phyloP scores from a whole-genome alignment of 1,140 invertebrate species.

The Linepithema humile region DNA sequence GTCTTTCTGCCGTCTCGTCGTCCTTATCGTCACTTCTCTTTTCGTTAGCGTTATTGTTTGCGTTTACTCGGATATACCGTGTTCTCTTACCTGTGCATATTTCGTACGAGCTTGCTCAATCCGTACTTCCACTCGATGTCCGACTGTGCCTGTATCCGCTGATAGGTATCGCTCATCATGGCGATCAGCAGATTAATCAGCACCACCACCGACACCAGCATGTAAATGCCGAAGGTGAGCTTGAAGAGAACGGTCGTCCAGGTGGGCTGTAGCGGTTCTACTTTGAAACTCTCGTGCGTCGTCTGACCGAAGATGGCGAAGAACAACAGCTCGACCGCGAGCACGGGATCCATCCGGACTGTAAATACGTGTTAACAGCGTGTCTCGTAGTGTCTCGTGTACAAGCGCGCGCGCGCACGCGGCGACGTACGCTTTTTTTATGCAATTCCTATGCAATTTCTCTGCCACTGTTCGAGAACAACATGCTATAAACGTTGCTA shows the following conservation, averaged over 20 bases:
- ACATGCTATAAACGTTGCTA: constrained; percentile 41
- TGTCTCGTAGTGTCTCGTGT: constrained; percentile 62
- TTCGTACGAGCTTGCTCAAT: constrained; percentile 98
- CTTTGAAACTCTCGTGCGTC: constrained; percentile 91
- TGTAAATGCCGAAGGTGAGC: constrained; percentile 95
- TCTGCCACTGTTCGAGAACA: constrained; percentile 27
- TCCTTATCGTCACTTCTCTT: not conserved
- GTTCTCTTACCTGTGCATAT: constrained; percentile 92
- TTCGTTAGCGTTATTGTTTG: not conserved
- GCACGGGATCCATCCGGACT: constrained; percentile 94
- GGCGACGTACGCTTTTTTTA: too few species aligned
- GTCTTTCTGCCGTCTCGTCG: not conserved
- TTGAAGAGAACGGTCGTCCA: constrained; percentile 93
- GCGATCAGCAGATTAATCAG: constrained; percentile 99
- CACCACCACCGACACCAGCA: constrained; percentile 99
- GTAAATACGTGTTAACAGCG: constrained; percentile 87
- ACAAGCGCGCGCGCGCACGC: not conserved
- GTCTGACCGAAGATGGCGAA: constrained; percentile 99
- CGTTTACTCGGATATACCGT: not conserved
- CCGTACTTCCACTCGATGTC: constrained; percentile 99
- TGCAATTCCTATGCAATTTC: constrained; percentile 35
- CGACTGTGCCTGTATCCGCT: constrained; percentile 99
- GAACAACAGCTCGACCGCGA: constrained; percentile 98
- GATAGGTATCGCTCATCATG: constrained; percentile 99
- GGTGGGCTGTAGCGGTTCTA: constrained; percentile 86